phyloP scores from a whole-genome alignment of 1,140 invertebrate species.

The Drosophila pruinosa region DNA sequence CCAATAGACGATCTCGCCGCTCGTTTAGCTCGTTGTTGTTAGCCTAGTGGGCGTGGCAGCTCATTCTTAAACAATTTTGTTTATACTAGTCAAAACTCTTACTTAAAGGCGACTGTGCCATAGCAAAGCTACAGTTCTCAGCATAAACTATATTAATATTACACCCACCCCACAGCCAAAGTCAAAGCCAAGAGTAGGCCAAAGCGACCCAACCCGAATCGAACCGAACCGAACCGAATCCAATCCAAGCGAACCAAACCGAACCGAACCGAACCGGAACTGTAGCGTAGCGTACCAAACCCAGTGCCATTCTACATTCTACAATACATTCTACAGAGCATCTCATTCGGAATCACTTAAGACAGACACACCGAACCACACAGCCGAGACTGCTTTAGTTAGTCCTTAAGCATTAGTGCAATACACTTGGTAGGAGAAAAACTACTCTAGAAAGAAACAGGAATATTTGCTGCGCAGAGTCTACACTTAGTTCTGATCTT shows the following conservation, averaged over 20 bases:
- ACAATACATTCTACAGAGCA: slow-evolving; percentile 11
- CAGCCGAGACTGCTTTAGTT: slow-evolving; percentile 79
- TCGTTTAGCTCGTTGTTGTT: slow-evolving; percentile 66
- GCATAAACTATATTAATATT: neutral
- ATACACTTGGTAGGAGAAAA: slow-evolving; percentile 37
- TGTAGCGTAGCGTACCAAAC: slow-evolving; percentile 12
- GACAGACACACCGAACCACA: slow-evolving; percentile 41
- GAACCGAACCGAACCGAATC: neutral
- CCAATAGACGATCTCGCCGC: slow-evolving; percentile 68
- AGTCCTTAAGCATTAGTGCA: slow-evolving; percentile 73
- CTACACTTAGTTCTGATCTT: slow-evolving; percentile 50
- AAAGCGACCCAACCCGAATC: neutral
- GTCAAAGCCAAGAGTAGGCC: slow-evolving; percentile 11
- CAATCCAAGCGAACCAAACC: neutral
- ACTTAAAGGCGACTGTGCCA: slow-evolving; percentile 75
- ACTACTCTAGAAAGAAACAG: slow-evolving; percentile 1
- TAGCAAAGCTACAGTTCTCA: slow-evolving; percentile 66
- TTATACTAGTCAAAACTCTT: slow-evolving; percentile 77
- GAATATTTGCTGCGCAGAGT: slow-evolving; percentile 70
- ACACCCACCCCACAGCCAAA: slow-evolving; percentile 5
- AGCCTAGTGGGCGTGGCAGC: slow-evolving; percentile 41
- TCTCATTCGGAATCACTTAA: slow-evolving; percentile 7
- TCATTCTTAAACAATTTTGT: slow-evolving; percentile 40
- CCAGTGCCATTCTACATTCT: slow-evolving; percentile 44
- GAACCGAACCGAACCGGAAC: neutral